A percentile compares a stretch with the other conserved stretches of the same genome.
Evolutionary conservation across 2,113 vertebrate genomes (phyloP).

Genomic region (Pelodiscus sinensis): DNA sequence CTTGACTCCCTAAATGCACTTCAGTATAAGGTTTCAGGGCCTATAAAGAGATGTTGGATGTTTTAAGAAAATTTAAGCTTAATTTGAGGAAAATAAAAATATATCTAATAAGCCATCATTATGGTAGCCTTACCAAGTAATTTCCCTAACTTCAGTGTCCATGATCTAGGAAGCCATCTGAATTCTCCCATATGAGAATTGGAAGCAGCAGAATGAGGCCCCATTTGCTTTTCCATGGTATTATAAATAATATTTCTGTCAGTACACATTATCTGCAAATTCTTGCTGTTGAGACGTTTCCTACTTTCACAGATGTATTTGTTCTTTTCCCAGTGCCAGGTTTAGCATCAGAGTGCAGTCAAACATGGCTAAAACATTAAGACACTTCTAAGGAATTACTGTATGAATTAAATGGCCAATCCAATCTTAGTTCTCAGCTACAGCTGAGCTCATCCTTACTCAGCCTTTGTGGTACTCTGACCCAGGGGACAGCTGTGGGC

Average conservation of each 20-base stretch:
- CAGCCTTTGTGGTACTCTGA: too few species aligned
- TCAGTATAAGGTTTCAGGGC: background rate
- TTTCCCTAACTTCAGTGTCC: background rate
- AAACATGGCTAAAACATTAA: background rate
- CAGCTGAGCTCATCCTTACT: too few species aligned
- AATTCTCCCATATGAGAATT: conserved; percentile 9
- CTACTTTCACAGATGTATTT: background rate
- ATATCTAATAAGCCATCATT: conserved; percentile 14
- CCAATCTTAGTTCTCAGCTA: too few species aligned
- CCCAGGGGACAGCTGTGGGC: too few species aligned
- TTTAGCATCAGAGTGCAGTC: background rate
- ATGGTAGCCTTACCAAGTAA: background rate
- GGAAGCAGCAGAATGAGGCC: background rate
- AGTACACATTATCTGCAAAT: background rate
- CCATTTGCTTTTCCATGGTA: background rate
- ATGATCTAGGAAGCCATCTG: background rate
- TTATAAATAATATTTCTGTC: background rate
- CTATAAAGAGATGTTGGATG: background rate
- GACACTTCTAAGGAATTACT: too few species aligned
- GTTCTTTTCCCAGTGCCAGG: background rate
- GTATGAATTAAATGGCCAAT: too few species aligned
- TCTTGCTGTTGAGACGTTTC: background rate
- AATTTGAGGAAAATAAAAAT: background rate
- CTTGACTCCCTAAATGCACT: background rate
- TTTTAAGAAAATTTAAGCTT: conserved; percentile 13